These are phyloP conservation scores for Halcyon chelicuti DNA, from an alignment of 2,797 vertebrate genomes.

Conservation along the genomic window DNA sequence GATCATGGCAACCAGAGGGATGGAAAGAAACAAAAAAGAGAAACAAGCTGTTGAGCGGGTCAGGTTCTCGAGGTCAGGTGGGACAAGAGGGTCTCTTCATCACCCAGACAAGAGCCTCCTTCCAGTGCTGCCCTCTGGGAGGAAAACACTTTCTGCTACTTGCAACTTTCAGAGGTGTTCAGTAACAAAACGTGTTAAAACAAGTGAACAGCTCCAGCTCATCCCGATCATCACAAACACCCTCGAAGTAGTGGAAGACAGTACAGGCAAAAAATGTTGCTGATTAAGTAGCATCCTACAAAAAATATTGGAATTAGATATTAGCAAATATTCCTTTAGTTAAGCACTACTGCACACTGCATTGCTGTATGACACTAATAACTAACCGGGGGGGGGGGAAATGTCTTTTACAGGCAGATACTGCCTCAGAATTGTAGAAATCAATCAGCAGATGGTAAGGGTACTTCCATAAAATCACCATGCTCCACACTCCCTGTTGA, in stretches of 20 bases:
- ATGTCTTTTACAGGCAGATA: background rate
- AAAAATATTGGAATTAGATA: background rate
- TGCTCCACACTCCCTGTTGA: background rate
- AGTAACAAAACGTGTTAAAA: background rate
- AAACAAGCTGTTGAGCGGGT: accelerated
- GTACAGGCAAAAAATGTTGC: background rate
- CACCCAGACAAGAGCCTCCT: background rate
- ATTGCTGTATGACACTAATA: background rate
- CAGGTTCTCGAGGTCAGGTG: accelerated
- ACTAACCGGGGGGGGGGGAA: background rate
- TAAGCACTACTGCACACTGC: background rate
- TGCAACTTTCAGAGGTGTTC: background rate
- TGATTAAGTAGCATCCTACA: background rate
- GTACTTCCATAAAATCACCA: background rate
- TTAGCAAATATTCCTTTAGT: background rate
- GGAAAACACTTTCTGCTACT: background rate
- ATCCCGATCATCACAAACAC: background rate
- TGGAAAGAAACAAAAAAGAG: background rate
- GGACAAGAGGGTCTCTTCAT: background rate
- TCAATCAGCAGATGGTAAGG: background rate
- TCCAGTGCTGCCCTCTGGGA: background rate
- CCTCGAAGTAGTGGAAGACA: background rate
- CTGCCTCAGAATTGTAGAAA: background rate
- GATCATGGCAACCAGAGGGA: background rate
- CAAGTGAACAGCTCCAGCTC: background rate